phyloP scores from a whole-genome alignment of 1,140 invertebrate genomes.

The Drosophila bocki region DNA sequence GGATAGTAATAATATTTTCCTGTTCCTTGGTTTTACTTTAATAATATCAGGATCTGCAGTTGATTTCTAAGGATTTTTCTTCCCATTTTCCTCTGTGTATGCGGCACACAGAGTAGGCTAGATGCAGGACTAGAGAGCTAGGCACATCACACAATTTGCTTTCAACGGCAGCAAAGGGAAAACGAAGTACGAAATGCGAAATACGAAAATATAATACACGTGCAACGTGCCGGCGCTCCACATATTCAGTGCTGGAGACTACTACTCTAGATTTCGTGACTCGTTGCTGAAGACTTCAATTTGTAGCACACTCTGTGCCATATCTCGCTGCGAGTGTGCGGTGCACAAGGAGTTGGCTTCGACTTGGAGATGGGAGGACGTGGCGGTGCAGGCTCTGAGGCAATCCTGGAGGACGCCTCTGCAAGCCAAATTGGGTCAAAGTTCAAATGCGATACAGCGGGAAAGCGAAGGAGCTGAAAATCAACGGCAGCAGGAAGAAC shows the following conservation, averaged over 20 bases:
- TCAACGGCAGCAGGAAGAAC: slow-evolving; percentile 47
- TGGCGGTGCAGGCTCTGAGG: slow-evolving; percentile 44
- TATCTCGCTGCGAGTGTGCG: slow-evolving; percentile 48
- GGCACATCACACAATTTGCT: slow-evolving; percentile 59
- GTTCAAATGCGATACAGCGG: slow-evolving; percentile 77
- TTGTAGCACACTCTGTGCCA: slow-evolving; percentile 56
- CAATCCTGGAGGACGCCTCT: slow-evolving; percentile 64
- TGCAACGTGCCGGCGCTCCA: slow-evolving; percentile 52
- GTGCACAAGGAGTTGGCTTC: slow-evolving; percentile 60
- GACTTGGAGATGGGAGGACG: slow-evolving; percentile 37
- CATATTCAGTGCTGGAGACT: slow-evolving; percentile 67
- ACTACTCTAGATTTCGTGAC: slow-evolving; percentile 83
- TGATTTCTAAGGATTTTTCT: neutral
- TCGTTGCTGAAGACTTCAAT: slow-evolving; percentile 78
- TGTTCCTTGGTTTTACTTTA: neutral
- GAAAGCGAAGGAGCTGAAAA: slow-evolving; percentile 54
- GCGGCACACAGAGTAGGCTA: slow-evolving; percentile 13
- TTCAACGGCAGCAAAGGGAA: slow-evolving; percentile 68
- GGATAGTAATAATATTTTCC: neutral
- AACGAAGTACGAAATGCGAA: slow-evolving; percentile 64
- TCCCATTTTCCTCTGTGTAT: slow-evolving; percentile 12
- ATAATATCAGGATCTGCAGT: neutral
- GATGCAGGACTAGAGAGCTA: slow-evolving; percentile 35
- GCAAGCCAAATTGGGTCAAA: slow-evolving; percentile 78
- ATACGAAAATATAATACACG: slow-evolving; percentile 60